phyloP scores from a whole-genome alignment of 2,888 invertebrate genomes.

The Lithodes maja region DNA sequence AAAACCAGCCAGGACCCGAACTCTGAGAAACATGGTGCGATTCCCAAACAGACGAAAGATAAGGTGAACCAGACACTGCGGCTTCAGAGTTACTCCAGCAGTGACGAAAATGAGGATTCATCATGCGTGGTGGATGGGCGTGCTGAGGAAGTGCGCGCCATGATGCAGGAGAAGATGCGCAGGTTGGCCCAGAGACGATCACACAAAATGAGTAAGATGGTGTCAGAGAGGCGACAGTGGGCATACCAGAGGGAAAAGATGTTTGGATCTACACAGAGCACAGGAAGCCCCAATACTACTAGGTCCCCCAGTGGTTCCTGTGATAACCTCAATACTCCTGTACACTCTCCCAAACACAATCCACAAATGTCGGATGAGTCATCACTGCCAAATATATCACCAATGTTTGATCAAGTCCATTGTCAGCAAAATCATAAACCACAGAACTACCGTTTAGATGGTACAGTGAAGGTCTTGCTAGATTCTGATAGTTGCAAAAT shows the following conservation, averaged over 20 bases:
- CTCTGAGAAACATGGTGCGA: neutral
- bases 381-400: too few species aligned
- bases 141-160: constrained; percentile 35
- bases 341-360: too few species aligned
- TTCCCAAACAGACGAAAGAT: constrained; percentile 30
- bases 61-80: constrained; percentile 46
- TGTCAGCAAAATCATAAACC: too few species aligned
- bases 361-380: too few species aligned
- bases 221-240: constrained; percentile 52
- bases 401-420: too few species aligned
- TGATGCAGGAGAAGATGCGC: constrained; percentile 50
- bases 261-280: neutral
- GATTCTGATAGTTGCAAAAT: too few species aligned
- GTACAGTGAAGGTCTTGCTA: too few species aligned
- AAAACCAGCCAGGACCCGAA: neutral
- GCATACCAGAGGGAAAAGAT: constrained; percentile 48
- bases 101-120: constrained; percentile 37
- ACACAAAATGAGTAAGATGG: constrained; percentile 53
- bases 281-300: neutral
- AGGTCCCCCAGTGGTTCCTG: too few species aligned
- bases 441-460: too few species aligned
- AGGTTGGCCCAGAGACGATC: constrained; percentile 27
- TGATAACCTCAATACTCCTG: too few species aligned
- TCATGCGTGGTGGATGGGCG: neutral
- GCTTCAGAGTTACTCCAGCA: constrained; percentile 25